phyloP scores from a whole-genome alignment of 1,140 invertebrate species.

The Bombus turneri region DNA sequence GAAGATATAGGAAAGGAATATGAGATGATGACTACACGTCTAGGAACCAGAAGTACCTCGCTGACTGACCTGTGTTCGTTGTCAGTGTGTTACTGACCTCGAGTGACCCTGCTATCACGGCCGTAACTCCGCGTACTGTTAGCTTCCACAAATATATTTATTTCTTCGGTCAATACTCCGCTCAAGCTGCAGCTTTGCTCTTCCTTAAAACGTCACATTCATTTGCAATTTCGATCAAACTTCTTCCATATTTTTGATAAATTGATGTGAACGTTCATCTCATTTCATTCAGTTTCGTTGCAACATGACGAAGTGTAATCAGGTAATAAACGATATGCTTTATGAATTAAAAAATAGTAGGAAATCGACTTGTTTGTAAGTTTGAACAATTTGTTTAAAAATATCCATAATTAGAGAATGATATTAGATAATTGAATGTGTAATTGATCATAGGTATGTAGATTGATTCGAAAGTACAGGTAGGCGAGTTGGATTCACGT shows the following conservation, averaged over 20 bases:
- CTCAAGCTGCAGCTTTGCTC: too few relatives aligned
- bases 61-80: conserved; percentile 54
- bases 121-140: conserved; percentile 74
- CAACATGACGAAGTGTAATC: too few relatives aligned
- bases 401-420: too few relatives aligned
- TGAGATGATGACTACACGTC: background rate
- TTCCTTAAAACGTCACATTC: background rate
- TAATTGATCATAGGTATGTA: background rate
- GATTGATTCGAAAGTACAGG: conserved; percentile 3
- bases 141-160: conserved; percentile 73
- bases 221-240: background rate
- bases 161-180: conserved; percentile 47
- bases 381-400: background rate
- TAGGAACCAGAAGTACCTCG: conserved; percentile 44
- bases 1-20: conserved; percentile 4
- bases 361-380: background rate
- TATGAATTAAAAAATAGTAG: too few relatives aligned
- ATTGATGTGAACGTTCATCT: background rate
- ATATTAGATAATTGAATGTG: background rate
- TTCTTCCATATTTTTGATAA: background rate
- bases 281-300: background rate
- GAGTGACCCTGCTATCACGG: conserved; percentile 79
- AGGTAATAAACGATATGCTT: background rate
- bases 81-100: conserved; percentile 82
- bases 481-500: conserved; percentile 22